Conservation (phyloP, 1,140 invertebrate species). For the Dendroctonus valens region DNA sequence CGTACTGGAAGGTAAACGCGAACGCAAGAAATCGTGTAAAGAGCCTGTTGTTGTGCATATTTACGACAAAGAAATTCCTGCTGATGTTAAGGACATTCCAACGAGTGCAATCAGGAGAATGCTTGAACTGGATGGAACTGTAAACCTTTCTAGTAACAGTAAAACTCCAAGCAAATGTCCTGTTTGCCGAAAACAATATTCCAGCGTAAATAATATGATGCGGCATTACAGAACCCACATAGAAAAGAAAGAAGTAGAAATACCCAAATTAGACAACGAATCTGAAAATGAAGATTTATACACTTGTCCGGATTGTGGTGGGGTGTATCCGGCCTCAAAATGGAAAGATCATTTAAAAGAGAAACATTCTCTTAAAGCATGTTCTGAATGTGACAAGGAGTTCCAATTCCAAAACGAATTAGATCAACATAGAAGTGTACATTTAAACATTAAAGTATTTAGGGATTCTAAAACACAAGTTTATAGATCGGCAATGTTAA, state of each 20-base stretch:
- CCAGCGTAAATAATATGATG: constrained; percentile 56
- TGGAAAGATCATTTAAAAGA: constrained; percentile 57
- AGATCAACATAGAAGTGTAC: constrained; percentile 63
- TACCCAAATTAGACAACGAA: constrained; percentile 10
- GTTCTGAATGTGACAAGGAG: constrained; percentile 61
- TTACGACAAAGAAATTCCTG: constrained; percentile 18
- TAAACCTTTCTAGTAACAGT: neutral
- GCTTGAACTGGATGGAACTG: neutral
- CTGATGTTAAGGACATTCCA: constrained; percentile 9
- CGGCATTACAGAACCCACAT: constrained; percentile 56
- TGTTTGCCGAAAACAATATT: constrained; percentile 55
- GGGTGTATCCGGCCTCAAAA: constrained; percentile 55
- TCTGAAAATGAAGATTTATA: constrained; percentile 55
- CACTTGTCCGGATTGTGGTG: constrained; percentile 58
- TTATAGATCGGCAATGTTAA: constrained; percentile 41
- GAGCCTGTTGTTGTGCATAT: constrained; percentile 20
- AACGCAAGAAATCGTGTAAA: constrained; percentile 28
- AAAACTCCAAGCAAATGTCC: constrained; percentile 45
- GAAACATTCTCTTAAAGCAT: constrained; percentile 56
- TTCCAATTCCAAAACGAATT: constrained; percentile 60
- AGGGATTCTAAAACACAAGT: constrained; percentile 45
- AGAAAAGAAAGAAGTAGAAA: constrained; percentile 32
- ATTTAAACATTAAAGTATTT: constrained; percentile 65
- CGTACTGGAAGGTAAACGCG: constrained; percentile 29
- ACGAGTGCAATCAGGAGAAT: constrained; percentile 17